Evolutionary conservation across 37 sponge, comb jelly and placozoan species (phyloP).

Genomic region (Haliclona indistincta): DNA sequence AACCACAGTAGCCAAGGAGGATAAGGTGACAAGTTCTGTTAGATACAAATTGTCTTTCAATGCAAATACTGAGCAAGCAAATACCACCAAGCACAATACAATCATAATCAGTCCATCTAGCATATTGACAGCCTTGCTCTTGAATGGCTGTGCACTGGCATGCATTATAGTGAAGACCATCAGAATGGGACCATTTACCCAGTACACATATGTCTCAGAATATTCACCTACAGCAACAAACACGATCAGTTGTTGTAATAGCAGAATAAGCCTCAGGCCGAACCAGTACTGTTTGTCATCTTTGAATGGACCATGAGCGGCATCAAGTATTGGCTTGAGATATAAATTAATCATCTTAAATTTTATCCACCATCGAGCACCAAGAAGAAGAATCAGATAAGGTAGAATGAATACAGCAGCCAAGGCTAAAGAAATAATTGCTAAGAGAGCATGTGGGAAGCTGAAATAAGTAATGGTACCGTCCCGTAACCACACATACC

Average conservation of each 20-base stretch:
- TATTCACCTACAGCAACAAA: background rate
- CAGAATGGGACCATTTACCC: background rate
- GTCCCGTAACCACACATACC: background rate
- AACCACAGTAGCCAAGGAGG: too few species aligned
- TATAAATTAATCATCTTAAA: background rate
- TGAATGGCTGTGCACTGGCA: background rate
- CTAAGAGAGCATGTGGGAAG: background rate
- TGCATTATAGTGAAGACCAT: background rate
- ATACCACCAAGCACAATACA: background rate
- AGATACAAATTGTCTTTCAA: too few species aligned
- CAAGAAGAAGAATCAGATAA: background rate
- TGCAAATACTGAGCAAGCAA: too few species aligned
- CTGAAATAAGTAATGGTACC: background rate
- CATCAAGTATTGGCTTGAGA: background rate
- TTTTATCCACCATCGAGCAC: background rate
- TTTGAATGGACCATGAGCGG: background rate
- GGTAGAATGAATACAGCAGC: background rate
- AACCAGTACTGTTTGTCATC: background rate
- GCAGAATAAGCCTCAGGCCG: background rate
- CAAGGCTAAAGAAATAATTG: background rate
- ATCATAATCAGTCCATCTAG: background rate
- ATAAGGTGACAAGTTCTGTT: too few species aligned
- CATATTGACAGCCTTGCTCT: background rate
- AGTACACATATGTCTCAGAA: background rate
- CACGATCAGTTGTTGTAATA: background rate